Evolutionary conservation across 2,113 vertebrate genomes (phyloP).

Genomic region (Aplodontia rufa): DNA sequence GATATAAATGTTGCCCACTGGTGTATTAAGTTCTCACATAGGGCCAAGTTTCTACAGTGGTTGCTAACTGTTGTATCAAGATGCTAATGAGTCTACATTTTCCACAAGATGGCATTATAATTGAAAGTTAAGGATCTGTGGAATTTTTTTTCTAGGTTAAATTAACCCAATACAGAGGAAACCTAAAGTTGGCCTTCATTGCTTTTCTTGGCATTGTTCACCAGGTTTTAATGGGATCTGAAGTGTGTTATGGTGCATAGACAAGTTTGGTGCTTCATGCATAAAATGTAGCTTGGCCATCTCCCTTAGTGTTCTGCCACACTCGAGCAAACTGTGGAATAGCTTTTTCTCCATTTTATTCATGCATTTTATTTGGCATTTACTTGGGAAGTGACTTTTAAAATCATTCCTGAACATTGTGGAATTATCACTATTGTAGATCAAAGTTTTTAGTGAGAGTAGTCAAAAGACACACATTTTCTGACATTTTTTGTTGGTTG

Average conservation of each 20-base stretch:
- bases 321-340: conserved; percentile 9
- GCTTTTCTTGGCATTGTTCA: conserved; percentile 59
- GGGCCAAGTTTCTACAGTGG: neutral
- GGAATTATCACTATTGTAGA: conserved; percentile 33
- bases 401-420: neutral
- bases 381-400: conserved; percentile 31
- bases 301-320: neutral
- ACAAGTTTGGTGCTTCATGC: neutral
- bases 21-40: neutral
- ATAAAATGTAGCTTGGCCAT: conserved; percentile 4
- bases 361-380: neutral
- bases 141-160: conserved; percentile 39
- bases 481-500: neutral
- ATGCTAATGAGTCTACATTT: conserved; percentile 17
- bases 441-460: neutral
- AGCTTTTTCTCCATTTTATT: neutral
- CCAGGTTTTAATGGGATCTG: conserved; percentile 43
- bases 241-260: conserved; percentile 28
- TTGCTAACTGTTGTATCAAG: neutral
- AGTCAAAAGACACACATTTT: neutral
- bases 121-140: conserved; percentile 62
- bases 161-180: conserved; percentile 41
- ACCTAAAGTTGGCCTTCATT: conserved; percentile 38
- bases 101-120: conserved; percentile 33
- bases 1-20: neutral